Base-by-base conservation (phyloP, 2,113 vertebrate species). In the Rhinolophus ferrumequinum region DNA sequence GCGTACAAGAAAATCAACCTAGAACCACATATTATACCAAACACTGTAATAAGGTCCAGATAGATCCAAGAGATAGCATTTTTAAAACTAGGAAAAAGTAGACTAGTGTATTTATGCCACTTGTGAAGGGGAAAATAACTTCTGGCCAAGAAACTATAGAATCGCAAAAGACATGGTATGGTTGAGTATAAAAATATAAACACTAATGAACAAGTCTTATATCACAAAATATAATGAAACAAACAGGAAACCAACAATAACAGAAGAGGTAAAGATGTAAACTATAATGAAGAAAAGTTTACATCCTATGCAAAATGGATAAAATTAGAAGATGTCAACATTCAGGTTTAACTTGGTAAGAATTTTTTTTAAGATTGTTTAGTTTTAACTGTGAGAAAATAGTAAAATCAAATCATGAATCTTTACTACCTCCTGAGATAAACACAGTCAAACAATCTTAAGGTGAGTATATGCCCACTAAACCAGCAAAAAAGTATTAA, bases 1-100 rank as follows among this genome's bases (percentile, higher is more conserved):
- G 50, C 13, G 62, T 30, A 79, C 13, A 77, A 94, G 76, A 88
- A 90, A 95, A 60, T 73, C 44, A 96, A 90, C 14, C 60, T 62
- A 47, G 56, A 75, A 11, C 28, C 6, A 81, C 50, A 69, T 80
- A 11, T 88, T 73, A 79, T 0, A n/a, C 22, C 38, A 52, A 92
- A 35, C 35, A 54, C 18, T 33, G 3, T 14, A 33, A 75, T 52
- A 13, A 82, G 44, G 30, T 77, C 41, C 76, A 79, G 56, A 82
- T 0, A 81, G 82, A 83, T 38, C 44, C 33, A 87, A 82, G 60
- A 50, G 16, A 62, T 62, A 44, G 35, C 52, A 94, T 47, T 47
- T 64, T 11, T 80, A 80, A 75, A 82, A 38, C 44, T 16, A 64
- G 44, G 62, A 41, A 95, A 95, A 21, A 90, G 16, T 14, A 83